phyloP scores from a whole-genome alignment of 2,113 vertebrate genomes.

The Eidolon helvum region DNA sequence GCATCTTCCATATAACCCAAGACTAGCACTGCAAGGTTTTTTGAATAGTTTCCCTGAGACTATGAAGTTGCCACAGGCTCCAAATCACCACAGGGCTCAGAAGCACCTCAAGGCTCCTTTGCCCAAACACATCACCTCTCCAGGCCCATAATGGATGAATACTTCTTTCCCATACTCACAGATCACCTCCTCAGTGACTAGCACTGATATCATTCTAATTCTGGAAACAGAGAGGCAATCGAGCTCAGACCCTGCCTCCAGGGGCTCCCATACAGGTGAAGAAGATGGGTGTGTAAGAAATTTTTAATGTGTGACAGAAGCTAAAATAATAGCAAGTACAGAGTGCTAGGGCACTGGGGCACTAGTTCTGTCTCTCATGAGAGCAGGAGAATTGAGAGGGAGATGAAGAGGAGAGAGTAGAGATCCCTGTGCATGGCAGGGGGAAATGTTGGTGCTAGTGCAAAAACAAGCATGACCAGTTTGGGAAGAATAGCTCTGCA shows the following conservation, averaged over 20 bases:
- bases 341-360: background rate
- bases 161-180: background rate
- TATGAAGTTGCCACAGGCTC: background rate
- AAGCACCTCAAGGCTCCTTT: background rate
- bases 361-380: background rate
- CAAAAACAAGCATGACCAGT: background rate
- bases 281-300: background rate
- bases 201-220: background rate
- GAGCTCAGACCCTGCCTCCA: background rate
- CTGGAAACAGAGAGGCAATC: background rate
- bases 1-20: background rate
- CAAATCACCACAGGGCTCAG: background rate
- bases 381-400: background rate
- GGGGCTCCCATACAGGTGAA: background rate
- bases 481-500: background rate
- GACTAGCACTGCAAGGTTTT: background rate
- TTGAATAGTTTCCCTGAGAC: background rate
- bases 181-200: background rate
- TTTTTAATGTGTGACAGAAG: background rate
- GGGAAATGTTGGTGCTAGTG: background rate
- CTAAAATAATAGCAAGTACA: background rate
- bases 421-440: accelerated
- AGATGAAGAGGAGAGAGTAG: background rate
- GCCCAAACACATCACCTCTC: background rate
- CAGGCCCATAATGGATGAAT: background rate